Percentiles rank a stretch among this genome's conserved stretches.
phyloP scores from a whole-genome alignment of 2,888 invertebrate species.

The Cryptus viduatorius region DNA sequence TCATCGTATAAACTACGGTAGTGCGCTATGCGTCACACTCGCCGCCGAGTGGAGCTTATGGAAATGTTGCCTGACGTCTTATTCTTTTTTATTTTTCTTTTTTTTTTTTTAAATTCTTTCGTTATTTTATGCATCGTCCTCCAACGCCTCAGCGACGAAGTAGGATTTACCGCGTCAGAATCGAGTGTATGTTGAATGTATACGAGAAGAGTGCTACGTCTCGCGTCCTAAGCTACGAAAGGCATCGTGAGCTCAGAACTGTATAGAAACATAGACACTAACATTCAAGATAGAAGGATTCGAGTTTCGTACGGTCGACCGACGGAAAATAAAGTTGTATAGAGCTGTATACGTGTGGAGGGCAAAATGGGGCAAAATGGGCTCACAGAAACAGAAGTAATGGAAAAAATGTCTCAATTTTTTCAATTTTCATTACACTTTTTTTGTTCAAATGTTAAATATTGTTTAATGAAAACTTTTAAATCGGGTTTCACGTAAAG shows the following conservation, averaged over 20 bases:
- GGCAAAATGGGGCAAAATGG: too few species aligned
- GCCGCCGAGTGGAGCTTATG: slow-evolving; percentile 22
- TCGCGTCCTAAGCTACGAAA: neutral
- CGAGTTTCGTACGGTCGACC: neutral
- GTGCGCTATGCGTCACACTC: neutral
- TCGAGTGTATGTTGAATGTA: slow-evolving; percentile 14
- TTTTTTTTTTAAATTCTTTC: slow-evolving; percentile 18
- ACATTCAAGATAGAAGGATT: slow-evolving; percentile 39
- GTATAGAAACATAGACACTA: slow-evolving; percentile 15
- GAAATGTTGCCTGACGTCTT: slow-evolving; percentile 43
- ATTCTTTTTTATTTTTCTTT: slow-evolving; percentile 26
- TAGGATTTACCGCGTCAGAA: slow-evolving; percentile 43
- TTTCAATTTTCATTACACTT: too few species aligned
- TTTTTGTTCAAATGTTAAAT: too few species aligned
- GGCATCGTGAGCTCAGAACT: slow-evolving; percentile 31
- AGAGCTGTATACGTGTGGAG: too few species aligned
- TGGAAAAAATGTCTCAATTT: too few species aligned
- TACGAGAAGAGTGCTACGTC: neutral
- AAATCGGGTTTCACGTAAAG: too few species aligned
- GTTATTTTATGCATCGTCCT: slow-evolving; percentile 45
- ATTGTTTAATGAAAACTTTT: too few species aligned
- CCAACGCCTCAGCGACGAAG: slow-evolving; percentile 33
- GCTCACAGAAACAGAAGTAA: too few species aligned
- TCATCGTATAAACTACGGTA: neutral
- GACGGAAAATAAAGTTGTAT: neutral